Conservation (phyloP, 1,140 invertebrate species). For the Mamestra configurata region DNA sequence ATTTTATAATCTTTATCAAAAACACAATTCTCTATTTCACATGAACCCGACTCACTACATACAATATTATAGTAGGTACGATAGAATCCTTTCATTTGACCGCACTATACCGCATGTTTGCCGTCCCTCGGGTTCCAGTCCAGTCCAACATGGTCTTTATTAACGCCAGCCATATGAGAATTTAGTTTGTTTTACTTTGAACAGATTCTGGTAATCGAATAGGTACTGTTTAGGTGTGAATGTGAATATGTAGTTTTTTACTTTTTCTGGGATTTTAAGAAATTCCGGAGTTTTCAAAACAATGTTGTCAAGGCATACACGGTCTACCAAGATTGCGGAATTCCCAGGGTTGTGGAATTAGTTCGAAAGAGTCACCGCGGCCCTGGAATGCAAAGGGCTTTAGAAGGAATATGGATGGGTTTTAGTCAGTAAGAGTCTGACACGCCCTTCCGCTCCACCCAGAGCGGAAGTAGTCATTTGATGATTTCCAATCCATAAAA, state of each 20-base stretch:
- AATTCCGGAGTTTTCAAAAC: too few species aligned
- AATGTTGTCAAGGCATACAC: too few species aligned
- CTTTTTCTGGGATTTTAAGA: not conserved
- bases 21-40: not conserved
- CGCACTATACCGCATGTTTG: conserved; percentile 17
- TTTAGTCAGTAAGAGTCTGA: too few species aligned
- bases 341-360: too few species aligned
- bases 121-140: conserved; percentile 5
- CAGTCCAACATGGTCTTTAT: not conserved
- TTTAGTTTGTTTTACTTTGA: conserved; percentile 17
- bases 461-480: too few species aligned
- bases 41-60: not conserved
- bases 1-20: too few species aligned
- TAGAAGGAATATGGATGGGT: too few species aligned
- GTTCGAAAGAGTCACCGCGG: too few species aligned
- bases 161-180: not conserved
- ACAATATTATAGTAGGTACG: not conserved
- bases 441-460: too few species aligned
- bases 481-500: too few species aligned
- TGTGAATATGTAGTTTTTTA: not conserved
- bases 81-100: conserved; percentile 24
- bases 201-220: not conserved
- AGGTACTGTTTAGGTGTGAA: not conserved
- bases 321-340: too few species aligned
- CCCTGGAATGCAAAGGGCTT: too few species aligned